Conservation (phyloP, 1,140 invertebrate species). For the Ceratina australensis region DNA sequence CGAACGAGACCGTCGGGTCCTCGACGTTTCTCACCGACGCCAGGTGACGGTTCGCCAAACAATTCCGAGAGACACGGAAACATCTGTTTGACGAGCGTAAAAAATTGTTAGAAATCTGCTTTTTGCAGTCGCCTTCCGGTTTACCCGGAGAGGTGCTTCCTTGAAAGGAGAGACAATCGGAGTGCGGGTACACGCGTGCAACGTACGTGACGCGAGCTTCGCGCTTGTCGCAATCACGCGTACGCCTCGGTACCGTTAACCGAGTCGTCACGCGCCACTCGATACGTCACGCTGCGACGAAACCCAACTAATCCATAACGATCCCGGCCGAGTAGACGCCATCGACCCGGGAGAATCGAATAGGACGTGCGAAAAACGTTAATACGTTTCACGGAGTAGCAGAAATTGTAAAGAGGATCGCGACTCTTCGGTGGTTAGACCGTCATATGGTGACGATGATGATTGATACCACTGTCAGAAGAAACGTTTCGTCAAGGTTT, state of each 20-base stretch:
- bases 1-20: too few species aligned
- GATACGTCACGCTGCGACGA: conserved; percentile 43
- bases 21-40: not conserved
- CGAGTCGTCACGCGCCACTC: conserved; percentile 42
- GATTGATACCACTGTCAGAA: conserved; percentile 20
- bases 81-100: not conserved
- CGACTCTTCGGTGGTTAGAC: not conserved
- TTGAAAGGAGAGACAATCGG: conserved; percentile 44
- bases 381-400: not conserved
- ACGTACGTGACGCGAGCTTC: conserved; percentile 41
- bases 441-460: conserved; percentile 9
- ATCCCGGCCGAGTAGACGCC: conserved; percentile 19
- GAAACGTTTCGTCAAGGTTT: not conserved
- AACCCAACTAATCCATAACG: conserved; percentile 34
- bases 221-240: conserved; percentile 57
- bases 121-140: conserved; percentile 10
- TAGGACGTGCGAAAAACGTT: conserved; percentile 17
- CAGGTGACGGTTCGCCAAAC: not conserved
- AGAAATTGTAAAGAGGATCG: not conserved
- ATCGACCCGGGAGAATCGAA: not conserved
- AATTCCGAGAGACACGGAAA: not conserved
- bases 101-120: not conserved
- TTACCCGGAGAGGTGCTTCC: conserved; percentile 26
- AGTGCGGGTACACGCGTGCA: conserved; percentile 5
- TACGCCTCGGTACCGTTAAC: conserved; percentile 62